Percentiles rank a stretch among this genome's conserved stretches.
phyloP scores from a whole-genome alignment of 1,140 invertebrate species.

The Hylyphantes graminicola region DNA sequence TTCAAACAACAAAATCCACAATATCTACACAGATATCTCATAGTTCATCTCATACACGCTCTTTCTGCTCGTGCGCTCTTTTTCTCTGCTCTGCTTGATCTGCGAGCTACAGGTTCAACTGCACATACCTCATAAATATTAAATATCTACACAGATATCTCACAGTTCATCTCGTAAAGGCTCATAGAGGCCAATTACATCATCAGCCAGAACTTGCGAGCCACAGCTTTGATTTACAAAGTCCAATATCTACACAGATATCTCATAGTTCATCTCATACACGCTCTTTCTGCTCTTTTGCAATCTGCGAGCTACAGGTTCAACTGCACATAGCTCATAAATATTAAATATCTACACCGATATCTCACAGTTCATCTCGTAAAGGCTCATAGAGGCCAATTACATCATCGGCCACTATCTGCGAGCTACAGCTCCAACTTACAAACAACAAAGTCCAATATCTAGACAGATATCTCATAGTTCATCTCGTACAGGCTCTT shows the following conservation, averaged over 20 bases:
- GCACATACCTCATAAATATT: no score
- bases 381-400: conserved; percentile 85
- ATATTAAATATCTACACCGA: conserved; percentile 74
- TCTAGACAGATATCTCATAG: no score
- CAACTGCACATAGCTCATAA: no score
- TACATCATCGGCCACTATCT: conserved; percentile 63
- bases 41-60: conserved; percentile 96
- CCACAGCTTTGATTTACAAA: no score
- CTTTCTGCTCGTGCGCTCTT: conserved; percentile 77
- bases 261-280: background rate
- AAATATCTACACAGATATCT: conserved; percentile 82
- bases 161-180: conserved; percentile 95
- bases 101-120: no score
- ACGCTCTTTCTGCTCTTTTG: conserved; percentile 82
- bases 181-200: conserved; percentile 79
- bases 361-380: conserved; percentile 97
- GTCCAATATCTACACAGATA: no score
- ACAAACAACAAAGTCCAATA: no score
- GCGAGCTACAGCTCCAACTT: no score
- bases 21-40: conserved; percentile 83
- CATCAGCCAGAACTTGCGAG: background rate
- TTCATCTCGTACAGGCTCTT: conserved; percentile 79
- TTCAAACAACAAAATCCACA: background rate
- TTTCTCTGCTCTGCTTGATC: no score
- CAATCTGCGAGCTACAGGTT: no score